Conservation (phyloP, 1,140 invertebrate genomes). For the Drosophila novamexicana region DNA sequence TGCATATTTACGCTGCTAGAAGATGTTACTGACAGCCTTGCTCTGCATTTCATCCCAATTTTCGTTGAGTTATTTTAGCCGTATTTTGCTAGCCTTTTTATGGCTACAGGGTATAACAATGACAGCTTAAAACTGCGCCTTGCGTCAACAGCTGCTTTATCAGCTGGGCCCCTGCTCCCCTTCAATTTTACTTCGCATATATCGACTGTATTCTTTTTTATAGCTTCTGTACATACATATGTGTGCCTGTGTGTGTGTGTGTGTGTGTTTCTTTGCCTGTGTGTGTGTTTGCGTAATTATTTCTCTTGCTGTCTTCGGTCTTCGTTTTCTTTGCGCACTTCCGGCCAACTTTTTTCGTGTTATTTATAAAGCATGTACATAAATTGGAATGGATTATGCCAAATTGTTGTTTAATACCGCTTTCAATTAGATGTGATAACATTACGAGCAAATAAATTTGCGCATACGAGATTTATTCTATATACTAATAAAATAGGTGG, state of each 20-base stretch:
- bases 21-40: not conserved
- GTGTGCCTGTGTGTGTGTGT: not conserved
- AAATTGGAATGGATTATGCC: constrained; percentile 58
- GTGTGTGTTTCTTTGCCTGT: not conserved
- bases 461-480: not conserved
- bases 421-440: constrained; percentile 56
- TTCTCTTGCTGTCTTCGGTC: constrained; percentile 28
- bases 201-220: constrained; percentile 65
- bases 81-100: not conserved
- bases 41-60: not conserved
- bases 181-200: constrained; percentile 9
- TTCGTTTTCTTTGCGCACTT: constrained; percentile 30
- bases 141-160: constrained; percentile 41
- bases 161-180: constrained; percentile 19
- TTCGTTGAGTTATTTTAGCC: not conserved
- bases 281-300: constrained; percentile 35
- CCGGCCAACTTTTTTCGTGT: constrained; percentile 30
- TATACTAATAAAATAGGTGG: not conserved
- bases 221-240: constrained; percentile 33
- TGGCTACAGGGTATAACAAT: constrained; percentile 7
- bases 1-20: not conserved
- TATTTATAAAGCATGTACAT: constrained; percentile 45
- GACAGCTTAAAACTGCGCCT: constrained; percentile 11
- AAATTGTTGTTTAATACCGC: constrained; percentile 81
- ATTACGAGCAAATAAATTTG: constrained; percentile 31